Evolutionary conservation across 2,888 invertebrate species (phyloP).

Genomic region (Latheticus oryzae): DNA sequence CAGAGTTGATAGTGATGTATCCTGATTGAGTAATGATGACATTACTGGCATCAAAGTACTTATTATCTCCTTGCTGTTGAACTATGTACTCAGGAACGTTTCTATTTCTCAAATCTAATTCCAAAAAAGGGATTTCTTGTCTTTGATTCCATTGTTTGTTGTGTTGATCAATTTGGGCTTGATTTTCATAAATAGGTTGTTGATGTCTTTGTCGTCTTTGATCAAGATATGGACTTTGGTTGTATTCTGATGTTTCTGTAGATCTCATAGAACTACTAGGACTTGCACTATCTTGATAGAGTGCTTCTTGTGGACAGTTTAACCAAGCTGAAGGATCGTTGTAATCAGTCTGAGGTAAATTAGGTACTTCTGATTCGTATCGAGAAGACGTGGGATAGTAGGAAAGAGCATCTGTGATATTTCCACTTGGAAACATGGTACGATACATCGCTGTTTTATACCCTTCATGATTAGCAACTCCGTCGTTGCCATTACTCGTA

Average conservation of each 20-base stretch:
- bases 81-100: slow-evolving; percentile 67
- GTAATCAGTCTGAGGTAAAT: slow-evolving; percentile 69
- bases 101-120: slow-evolving; percentile 67
- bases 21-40: slow-evolving; percentile 84
- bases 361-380: slow-evolving; percentile 69
- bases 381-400: slow-evolving; percentile 82
- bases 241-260: slow-evolving; percentile 70
- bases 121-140: slow-evolving; percentile 64
- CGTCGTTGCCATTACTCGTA: slow-evolving; percentile 67
- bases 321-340: slow-evolving; percentile 72
- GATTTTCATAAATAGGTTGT: slow-evolving; percentile 59
- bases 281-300: slow-evolving; percentile 69
- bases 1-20: slow-evolving; percentile 79
- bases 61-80: slow-evolving; percentile 58
- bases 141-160: slow-evolving; percentile 61
- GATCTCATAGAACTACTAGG: slow-evolving; percentile 74
- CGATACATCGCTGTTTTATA: slow-evolving; percentile 75
- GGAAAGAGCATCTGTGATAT: slow-evolving; percentile 82
- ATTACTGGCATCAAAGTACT: slow-evolving; percentile 68
- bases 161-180: slow-evolving; percentile 57
- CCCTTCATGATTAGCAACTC: slow-evolving; percentile 72
- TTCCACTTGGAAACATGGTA: slow-evolving; percentile 77
- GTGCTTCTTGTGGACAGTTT: slow-evolving; percentile 59
- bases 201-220: slow-evolving; percentile 43
- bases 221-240: slow-evolving; percentile 62